Evolutionary conservation across 2,113 vertebrate genomes (phyloP).

Genomic region (Rhineura floridana): DNA sequence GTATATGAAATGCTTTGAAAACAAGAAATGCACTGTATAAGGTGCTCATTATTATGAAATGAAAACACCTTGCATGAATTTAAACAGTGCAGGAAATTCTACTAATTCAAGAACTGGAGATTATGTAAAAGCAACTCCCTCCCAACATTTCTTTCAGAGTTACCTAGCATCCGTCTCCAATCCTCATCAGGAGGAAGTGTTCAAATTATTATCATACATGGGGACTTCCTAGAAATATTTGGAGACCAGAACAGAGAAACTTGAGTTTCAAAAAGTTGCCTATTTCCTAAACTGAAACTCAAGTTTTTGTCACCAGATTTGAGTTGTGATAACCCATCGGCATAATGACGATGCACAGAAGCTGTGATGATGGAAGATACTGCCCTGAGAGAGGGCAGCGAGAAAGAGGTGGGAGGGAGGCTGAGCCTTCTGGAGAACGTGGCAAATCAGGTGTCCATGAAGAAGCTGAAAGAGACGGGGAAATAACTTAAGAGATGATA

Average conservation of each 20-base stretch:
- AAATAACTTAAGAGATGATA: neutral
- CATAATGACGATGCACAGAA: neutral
- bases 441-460: neutral
- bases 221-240: neutral
- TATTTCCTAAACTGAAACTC: neutral
- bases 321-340: neutral
- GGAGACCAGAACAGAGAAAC: neutral
- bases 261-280: neutral
- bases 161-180: neutral
- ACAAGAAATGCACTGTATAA: neutral
- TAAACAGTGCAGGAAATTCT: neutral
- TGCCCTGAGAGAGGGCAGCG: neutral
- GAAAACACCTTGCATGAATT: neutral
- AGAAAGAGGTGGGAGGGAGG: neutral
- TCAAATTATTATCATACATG: neutral
- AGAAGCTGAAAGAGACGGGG: neutral
- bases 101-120: neutral
- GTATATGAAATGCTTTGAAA: neutral
- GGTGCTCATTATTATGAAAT: neutral
- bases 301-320: neutral
- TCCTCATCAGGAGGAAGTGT: neutral
- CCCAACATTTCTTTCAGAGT: neutral
- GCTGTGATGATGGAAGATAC: neutral
- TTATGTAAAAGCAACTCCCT: neutral
- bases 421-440: neutral